Conservation (phyloP, 1,140 invertebrate genomes). For the Calephelis nemesis region DNA sequence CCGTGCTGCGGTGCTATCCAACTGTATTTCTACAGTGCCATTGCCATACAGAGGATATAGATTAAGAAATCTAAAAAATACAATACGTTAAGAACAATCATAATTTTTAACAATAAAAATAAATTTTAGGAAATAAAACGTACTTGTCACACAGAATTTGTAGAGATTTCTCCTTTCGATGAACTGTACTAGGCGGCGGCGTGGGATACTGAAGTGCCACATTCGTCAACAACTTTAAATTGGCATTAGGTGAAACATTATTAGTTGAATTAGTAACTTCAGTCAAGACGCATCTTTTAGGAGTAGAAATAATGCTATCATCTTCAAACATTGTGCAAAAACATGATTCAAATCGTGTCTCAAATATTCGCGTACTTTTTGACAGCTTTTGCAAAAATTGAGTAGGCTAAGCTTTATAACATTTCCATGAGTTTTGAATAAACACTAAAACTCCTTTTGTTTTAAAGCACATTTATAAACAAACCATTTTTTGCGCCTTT, state of each 20-base stretch:
- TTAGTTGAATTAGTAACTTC: constrained; percentile 78
- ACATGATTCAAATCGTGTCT: constrained; percentile 66
- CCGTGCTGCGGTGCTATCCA: constrained; percentile 78
- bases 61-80: constrained; percentile 76
- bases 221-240: constrained; percentile 80
- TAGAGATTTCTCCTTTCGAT: constrained; percentile 80
- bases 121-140: constrained; percentile 22
- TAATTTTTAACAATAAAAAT: not conserved
- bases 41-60: constrained; percentile 77
- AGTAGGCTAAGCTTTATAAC: constrained; percentile 45
- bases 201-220: constrained; percentile 78
- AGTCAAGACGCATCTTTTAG: constrained; percentile 77
- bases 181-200: constrained; percentile 67
- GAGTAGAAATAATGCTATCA: constrained; percentile 75
- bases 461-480: constrained; percentile 15
- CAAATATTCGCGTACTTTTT: constrained; percentile 74
- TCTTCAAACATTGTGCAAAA: constrained; percentile 74
- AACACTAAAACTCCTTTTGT: not conserved
- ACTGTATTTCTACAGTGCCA: constrained; percentile 76
- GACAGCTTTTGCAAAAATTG: constrained; percentile 51
- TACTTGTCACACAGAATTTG: constrained; percentile 82
- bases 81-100: constrained; percentile 19
- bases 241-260: constrained; percentile 80
- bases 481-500: constrained; percentile 26
- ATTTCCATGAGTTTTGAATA: constrained; percentile 18